Evolutionary conservation across 1,140 invertebrate genomes (phyloP), one percentile per base, ranked within the genome.

Genomic region (Aphaenogaster ashmeadi): DNA sequence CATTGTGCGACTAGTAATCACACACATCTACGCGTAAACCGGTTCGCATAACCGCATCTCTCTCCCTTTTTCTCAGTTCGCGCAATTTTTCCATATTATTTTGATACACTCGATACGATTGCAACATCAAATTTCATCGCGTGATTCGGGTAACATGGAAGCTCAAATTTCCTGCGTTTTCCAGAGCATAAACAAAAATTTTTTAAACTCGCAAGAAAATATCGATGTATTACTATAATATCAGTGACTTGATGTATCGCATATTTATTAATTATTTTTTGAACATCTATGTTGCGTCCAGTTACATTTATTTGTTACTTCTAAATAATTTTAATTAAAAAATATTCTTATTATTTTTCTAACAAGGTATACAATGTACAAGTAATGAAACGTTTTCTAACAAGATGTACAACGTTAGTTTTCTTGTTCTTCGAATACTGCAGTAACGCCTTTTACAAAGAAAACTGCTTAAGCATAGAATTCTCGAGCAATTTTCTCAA

Each of bases 71-170:
- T 58, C 74, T 6, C 52, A 44, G n/a, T 15, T 33, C 11, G 0
- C n/a, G 15, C n/a, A 50, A 64, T 67, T 83, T 83, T 83, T 47
- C 5, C 15, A 60, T 60, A 50, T 75, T 74, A 60, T 75, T 84
- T 84, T 62, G n/a, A 21, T 74, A 38, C 33, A 44, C 3, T 8
- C n/a, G 54, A 38, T 62, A 84, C n/a, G 79, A 47, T 56, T 58
- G 41, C 52, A 58, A 72, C 27, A 60, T 83, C n/a, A 52, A 83
- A 44, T 60, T 83, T 44, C 56, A 36, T 27, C 21, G 38, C 11
- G 38, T 8, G 15, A 58, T 36, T 79, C 58, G 18, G 11, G 9
- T 79, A 64, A 79, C 27, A 64, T n/a, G 41, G 36, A 80, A 50
- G 9, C 13, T 83, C 27, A 27, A 72, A n/a, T 83, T 83, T 44